Evolutionary conservation across 1,140 invertebrate genomes (phyloP).

Genomic region (Drepana arcuata): DNA sequence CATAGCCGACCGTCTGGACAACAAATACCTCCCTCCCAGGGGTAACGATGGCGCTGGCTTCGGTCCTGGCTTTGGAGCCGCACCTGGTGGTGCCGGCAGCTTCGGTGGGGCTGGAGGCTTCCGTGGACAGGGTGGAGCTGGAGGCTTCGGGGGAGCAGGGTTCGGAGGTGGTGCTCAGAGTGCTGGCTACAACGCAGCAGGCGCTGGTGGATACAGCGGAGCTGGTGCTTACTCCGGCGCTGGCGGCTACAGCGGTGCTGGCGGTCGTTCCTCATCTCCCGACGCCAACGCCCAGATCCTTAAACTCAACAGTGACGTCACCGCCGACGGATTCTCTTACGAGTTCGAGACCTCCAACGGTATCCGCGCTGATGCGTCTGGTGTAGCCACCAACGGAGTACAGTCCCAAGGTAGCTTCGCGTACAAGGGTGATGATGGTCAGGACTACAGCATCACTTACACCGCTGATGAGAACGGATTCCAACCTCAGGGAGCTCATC

Average conservation of each 20-base stretch:
- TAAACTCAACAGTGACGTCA: constrained; percentile 54
- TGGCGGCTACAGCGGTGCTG: constrained; percentile 14
- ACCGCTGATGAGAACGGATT: constrained; percentile 87
- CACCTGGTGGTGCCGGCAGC: constrained; percentile 6
- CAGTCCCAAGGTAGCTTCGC: constrained; percentile 56
- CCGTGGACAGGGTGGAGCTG: constrained; percentile 4
- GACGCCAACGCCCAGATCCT: constrained; percentile 58
- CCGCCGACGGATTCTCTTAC: constrained; percentile 57
- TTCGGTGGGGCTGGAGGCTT: constrained; percentile 15
- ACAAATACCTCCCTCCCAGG: constrained; percentile 76
- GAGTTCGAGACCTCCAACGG: constrained; percentile 64
- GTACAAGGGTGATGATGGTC: constrained; percentile 78
- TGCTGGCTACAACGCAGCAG: constrained; percentile 22
- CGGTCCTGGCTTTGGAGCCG: constrained; percentile 45
- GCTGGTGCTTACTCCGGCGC: not conserved
- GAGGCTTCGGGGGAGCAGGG: constrained; percentile 29
- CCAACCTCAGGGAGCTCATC: constrained; percentile 80
- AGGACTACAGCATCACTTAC: constrained; percentile 80
- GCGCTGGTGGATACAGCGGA: constrained; percentile 15
- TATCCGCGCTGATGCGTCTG: constrained; percentile 54
- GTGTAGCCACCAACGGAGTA: constrained; percentile 54
- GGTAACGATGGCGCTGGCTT: constrained; percentile 48
- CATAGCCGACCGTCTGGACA: constrained; percentile 73
- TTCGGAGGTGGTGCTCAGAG: constrained; percentile 11
- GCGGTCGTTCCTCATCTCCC: constrained; percentile 16